These are phyloP conservation scores for Crotalus horridus DNA, from an alignment of 2,113 vertebrate species.

Conservation along the genomic window DNA sequence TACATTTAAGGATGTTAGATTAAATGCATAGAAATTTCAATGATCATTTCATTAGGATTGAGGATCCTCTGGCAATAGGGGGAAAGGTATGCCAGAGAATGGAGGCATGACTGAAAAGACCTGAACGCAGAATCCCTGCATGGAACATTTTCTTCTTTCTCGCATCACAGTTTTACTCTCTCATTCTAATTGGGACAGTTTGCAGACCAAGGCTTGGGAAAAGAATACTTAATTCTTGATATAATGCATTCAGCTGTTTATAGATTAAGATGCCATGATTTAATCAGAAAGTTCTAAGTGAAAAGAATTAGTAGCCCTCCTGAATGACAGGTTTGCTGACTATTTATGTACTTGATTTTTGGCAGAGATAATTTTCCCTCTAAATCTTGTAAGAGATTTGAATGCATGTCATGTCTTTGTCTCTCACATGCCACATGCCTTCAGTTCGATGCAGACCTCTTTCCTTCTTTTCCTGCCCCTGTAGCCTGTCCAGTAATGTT, in stretches of 20 bases:
- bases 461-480: slow-evolving; percentile 18
- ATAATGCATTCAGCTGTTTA: not conserved
- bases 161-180: not conserved
- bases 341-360: not conserved
- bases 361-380: fast-evolving
- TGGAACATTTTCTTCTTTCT: not conserved
- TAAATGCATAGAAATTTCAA: not conserved
- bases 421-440: not conserved
- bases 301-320: not conserved
- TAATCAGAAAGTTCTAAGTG: not conserved
- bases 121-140: not conserved
- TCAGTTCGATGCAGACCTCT: not conserved
- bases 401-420: not conserved
- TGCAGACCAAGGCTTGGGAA: not conserved
- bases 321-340: not conserved
- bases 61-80: not conserved
- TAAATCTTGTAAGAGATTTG: not conserved
- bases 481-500: slow-evolving; percentile 47
- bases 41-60: not conserved
- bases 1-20: not conserved
- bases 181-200: not conserved
- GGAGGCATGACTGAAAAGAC: not conserved
- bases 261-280: not conserved
- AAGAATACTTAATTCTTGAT: not conserved
- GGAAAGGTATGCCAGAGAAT: not conserved